Evolutionary conservation across 1,140 invertebrate species (phyloP).

Genomic region (Arctopsyche grandis): DNA sequence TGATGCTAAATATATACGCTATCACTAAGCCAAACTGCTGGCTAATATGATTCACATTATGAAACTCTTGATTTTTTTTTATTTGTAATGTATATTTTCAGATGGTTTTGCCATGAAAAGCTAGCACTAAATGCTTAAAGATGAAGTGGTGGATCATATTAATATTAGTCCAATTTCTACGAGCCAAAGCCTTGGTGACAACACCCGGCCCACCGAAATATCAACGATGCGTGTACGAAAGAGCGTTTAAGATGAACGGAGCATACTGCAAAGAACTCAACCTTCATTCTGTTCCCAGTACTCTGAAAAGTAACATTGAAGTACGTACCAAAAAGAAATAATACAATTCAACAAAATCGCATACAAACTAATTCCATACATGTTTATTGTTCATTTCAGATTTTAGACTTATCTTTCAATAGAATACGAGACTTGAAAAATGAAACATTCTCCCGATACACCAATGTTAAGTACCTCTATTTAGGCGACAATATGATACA

Average conservation of each 20-base stretch:
- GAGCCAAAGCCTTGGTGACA: not conserved
- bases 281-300: conserved; percentile 66
- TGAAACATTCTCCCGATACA: conserved; percentile 67
- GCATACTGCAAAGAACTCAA: conserved; percentile 66
- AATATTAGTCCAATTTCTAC: conserved; percentile 11
- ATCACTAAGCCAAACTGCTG: too few relatives aligned
- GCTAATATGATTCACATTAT: too few relatives aligned
- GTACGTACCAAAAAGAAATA: conserved; percentile 56
- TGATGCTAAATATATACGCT: too few relatives aligned
- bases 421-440: conserved; percentile 68
- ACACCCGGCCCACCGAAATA: conserved; percentile 53
- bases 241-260: conserved; percentile 66
- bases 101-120: not conserved
- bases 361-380: not conserved
- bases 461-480: conserved; percentile 68
- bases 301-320: conserved; percentile 67
- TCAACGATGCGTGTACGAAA: conserved; percentile 63
- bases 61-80: too few relatives aligned
- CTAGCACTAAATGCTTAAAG: not conserved
- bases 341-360: not conserved
- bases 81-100: not conserved
- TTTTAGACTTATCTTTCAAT: conserved; percentile 72
- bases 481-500: conserved; percentile 71
- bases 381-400: conserved; percentile 60
- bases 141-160: conserved; percentile 18